Evolutionary conservation across 2,888 invertebrate genomes (phyloP).

Genomic region (Plebejus anna): DNA sequence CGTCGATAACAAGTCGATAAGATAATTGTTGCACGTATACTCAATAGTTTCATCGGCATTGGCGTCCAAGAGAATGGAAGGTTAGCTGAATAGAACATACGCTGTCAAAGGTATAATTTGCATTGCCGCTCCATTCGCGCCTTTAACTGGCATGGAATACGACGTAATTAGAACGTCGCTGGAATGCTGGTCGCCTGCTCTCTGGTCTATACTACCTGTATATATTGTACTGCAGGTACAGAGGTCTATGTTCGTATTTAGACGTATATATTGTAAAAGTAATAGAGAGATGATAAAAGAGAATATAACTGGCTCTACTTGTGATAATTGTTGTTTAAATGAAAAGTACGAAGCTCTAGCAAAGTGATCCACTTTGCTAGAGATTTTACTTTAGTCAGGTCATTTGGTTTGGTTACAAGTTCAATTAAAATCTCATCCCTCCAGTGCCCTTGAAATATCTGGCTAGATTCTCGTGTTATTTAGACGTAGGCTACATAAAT

Average conservation of each 20-base stretch:
- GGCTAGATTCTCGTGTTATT: conserved; percentile 48
- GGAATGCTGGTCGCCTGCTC: conserved; percentile 38
- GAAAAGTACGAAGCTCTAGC: neutral
- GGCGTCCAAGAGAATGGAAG: conserved; percentile 69
- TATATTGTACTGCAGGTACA: neutral
- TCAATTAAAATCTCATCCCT: conserved; percentile 7
- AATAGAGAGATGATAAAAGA: neutral
- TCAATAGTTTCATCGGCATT: conserved; percentile 67
- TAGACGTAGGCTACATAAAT: conserved; percentile 61
- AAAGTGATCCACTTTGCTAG: neutral
- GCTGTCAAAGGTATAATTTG: conserved; percentile 55
- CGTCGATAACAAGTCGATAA: conserved; percentile 38
- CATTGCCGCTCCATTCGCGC: conserved; percentile 56
- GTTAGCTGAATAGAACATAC: conserved; percentile 62
- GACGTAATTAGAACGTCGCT: conserved; percentile 51
- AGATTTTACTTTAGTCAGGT: neutral
- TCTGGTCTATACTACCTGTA: neutral
- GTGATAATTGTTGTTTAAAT: neutral
- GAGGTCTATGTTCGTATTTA: neutral
- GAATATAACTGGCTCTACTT: neutral
- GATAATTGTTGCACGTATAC: conserved; percentile 50
- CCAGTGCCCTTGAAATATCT: conserved; percentile 37
- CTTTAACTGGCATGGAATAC: conserved; percentile 53
- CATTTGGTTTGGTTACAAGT: neutral
- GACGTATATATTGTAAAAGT: neutral